Evolutionary conservation across 2,888 invertebrate species (phyloP).

Genomic region (Tetrapedia diversipes): DNA sequence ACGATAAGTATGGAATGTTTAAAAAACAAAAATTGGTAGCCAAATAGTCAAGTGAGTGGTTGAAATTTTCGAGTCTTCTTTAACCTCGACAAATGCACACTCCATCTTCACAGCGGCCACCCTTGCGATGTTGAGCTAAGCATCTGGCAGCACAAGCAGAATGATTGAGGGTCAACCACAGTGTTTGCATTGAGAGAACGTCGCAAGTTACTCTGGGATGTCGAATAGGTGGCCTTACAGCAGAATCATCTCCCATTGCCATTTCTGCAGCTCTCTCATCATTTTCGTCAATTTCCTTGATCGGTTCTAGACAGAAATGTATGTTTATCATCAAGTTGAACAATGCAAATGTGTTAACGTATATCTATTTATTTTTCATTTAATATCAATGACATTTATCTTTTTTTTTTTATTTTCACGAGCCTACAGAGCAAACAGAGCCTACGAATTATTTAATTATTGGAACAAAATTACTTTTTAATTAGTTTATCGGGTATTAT

Average conservation of each 20-base stretch:
- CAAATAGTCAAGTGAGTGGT: no score
- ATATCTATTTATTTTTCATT: no score
- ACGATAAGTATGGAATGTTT: no score
- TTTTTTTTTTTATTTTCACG: no score
- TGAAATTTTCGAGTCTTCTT: background rate
- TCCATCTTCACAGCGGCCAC: constrained; percentile 63
- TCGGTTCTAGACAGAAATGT: constrained; percentile 4
- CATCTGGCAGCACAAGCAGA: constrained; percentile 67
- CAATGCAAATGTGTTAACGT: background rate
- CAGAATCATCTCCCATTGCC: background rate
- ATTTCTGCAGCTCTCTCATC: background rate
- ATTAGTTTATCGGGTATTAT: no score
- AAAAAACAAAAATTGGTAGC: no score
- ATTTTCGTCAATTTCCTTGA: background rate
- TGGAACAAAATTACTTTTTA: no score
- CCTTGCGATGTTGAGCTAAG: constrained; percentile 57
- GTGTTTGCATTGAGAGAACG: constrained; percentile 62
- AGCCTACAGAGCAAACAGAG: no score
- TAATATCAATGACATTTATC: no score
- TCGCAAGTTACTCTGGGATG: constrained; percentile 65
- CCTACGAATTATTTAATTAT: no score
- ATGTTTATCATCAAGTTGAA: background rate
- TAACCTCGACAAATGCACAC: constrained; percentile 63
- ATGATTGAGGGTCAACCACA: constrained; percentile 62
- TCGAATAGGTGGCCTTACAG: constrained; percentile 19